Conservation (phyloP, 2,113 vertebrate species). For the Pleuronectes platessa region DNA sequence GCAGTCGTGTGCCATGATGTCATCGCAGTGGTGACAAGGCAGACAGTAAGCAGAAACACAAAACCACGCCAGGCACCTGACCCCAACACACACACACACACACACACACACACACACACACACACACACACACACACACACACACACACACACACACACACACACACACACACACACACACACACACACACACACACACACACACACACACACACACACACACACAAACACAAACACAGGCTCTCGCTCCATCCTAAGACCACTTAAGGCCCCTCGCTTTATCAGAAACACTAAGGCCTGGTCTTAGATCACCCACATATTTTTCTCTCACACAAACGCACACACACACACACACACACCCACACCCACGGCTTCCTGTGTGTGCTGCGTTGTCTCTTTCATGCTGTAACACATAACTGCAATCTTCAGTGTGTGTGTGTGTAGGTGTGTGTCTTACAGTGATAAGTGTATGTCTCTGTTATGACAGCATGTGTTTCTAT, state of each 20-base stretch:
- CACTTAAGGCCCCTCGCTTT: conserved; percentile 73
- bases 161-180: conserved; percentile 11
- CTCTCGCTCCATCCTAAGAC: conserved; percentile 61
- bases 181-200: conserved; percentile 14
- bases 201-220: conserved; percentile 9
- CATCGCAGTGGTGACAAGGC: conserved; percentile 65
- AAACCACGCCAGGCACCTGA: conserved; percentile 72
- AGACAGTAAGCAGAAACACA: conserved; percentile 74
- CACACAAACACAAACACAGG: conserved; percentile 11
- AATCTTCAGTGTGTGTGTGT: conserved; percentile 28
- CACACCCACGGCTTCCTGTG: conserved; percentile 40
- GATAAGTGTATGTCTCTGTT: conserved; percentile 28
- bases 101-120: conserved; percentile 11
- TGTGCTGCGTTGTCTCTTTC: conserved; percentile 60
- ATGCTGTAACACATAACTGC: conserved; percentile 32
- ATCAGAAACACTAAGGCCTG: conserved; percentile 71
- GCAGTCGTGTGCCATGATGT: conserved; percentile 75
- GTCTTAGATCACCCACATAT: conserved; percentile 66
- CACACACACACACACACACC: conserved; percentile 19
- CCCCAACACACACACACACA: conserved; percentile 42
- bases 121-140: conserved; percentile 14
- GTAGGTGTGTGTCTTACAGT: background rate
- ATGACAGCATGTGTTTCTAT: conserved; percentile 25
- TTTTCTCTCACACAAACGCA: conserved; percentile 40
- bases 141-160: conserved; percentile 9